A percentile compares a stretch with the other conserved stretches of the same genome.
These are phyloP conservation scores for Spondyliosoma cantharus DNA, from an alignment of 2,797 vertebrate species.

Conservation along the genomic window DNA sequence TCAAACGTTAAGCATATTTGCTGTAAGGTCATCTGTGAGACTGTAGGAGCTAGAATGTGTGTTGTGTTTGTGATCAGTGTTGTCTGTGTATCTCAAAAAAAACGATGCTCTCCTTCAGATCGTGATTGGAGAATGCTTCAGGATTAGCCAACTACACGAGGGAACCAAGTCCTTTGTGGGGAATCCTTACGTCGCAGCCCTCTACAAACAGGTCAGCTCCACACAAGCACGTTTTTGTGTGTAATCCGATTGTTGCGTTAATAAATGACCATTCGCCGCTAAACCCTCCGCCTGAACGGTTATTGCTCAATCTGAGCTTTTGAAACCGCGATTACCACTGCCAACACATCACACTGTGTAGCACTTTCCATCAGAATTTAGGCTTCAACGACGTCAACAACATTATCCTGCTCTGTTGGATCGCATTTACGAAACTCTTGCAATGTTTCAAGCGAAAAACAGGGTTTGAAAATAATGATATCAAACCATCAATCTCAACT, in stretches of 20 bases:
- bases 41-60: not conserved
- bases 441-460: no score
- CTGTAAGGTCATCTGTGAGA: constrained; percentile 34
- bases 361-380: no score
- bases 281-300: not conserved
- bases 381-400: no score
- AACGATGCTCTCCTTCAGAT: constrained; percentile 83
- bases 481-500: no score
- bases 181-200: constrained; percentile 93
- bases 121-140: constrained; percentile 94
- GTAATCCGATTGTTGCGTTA: not conserved
- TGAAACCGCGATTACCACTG: no score
- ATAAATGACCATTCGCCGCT: not conserved
- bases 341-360: no score
- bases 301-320: not conserved
- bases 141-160: constrained; percentile 93
- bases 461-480: no score
- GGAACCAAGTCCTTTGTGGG: constrained; percentile 92
- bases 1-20: constrained; percentile 37
- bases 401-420: no score
- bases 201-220: constrained; percentile 90
- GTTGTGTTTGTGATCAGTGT: not conserved
- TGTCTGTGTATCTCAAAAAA: constrained; percentile 15
- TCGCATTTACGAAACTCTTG: no score
- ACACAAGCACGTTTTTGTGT: not conserved